phyloP scores from a whole-genome alignment of 2,888 invertebrate genomes.

The Noctua janthina region DNA sequence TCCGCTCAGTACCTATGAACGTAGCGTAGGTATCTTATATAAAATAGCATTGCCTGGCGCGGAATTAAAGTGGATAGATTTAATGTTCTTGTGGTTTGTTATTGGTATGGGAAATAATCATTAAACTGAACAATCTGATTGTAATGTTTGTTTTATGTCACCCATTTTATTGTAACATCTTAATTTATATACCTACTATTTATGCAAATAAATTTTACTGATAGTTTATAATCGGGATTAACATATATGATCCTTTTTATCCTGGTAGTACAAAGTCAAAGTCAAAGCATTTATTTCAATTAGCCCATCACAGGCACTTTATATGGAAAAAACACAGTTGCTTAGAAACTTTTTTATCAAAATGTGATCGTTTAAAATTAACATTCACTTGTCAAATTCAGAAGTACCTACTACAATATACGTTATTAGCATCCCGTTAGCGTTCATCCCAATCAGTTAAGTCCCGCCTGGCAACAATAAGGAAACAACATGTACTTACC shows the following conservation, averaged over 20 bases:
- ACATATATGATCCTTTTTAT: too few species aligned
- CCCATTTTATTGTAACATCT: neutral
- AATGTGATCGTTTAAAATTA: slow-evolving; percentile 14
- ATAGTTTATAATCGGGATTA: too few species aligned
- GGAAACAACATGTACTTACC: neutral
- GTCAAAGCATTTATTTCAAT: too few species aligned
- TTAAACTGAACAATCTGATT: neutral
- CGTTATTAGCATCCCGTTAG: neutral
- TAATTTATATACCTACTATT: neutral
- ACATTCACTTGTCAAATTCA: neutral
- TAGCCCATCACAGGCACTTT: neutral
- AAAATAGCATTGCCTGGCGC: too few species aligned
- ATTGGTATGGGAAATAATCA: neutral
- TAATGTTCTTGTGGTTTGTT: neutral
- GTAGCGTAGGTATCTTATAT: too few species aligned
- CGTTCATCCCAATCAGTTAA: neutral
- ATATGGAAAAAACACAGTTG: neutral
- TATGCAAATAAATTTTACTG: neutral
- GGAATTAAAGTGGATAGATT: too few species aligned
- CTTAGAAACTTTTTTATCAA: neutral
- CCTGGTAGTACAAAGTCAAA: too few species aligned
- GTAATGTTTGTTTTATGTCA: neutral
- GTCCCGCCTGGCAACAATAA: neutral
- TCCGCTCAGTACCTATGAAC: too few species aligned
- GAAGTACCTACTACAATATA: neutral